Conservation (phyloP, 2,113 vertebrate genomes). For the Micronycteris hirsuta region DNA sequence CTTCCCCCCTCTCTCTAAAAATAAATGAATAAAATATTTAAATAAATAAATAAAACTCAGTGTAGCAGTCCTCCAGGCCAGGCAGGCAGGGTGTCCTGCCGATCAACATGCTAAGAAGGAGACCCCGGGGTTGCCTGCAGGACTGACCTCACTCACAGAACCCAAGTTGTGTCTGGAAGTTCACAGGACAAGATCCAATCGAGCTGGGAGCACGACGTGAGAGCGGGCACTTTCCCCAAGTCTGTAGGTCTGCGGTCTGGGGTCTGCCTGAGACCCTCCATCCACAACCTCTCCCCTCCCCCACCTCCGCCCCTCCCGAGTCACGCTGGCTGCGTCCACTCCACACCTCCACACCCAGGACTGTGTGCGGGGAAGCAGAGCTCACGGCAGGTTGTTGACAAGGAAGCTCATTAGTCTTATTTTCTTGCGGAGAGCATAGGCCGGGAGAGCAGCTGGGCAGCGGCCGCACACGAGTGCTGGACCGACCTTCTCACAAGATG, state of each 20-base stretch:
- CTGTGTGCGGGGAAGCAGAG: neutral
- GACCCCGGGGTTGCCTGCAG: too few species aligned
- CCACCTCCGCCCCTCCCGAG: too few species aligned
- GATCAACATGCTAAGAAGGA: fast-evolving
- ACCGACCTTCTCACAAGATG: neutral
- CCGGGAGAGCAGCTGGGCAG: neutral
- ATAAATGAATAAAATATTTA: too few species aligned
- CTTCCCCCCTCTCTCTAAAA: too few species aligned
- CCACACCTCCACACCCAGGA: too few species aligned
- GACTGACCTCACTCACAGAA: neutral
- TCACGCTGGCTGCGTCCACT: fast-evolving
- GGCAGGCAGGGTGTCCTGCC: neutral
- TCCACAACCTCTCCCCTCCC: neutral
- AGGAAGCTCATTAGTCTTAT: neutral
- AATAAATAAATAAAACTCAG: neutral
- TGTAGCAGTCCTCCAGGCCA: too few species aligned
- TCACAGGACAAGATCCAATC: neutral
- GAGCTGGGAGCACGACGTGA: fast-evolving
- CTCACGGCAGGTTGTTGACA: neutral
- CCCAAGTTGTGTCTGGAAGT: neutral
- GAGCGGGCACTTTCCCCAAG: fast-evolving
- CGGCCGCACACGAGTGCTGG: fast-evolving
- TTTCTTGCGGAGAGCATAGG: neutral
- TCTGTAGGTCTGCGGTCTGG: neutral
- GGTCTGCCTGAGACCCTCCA: fast-evolving